Base-by-base conservation (phyloP, 92 coral and sea anemone genomes). In the Pocillopora meandrina region DNA sequence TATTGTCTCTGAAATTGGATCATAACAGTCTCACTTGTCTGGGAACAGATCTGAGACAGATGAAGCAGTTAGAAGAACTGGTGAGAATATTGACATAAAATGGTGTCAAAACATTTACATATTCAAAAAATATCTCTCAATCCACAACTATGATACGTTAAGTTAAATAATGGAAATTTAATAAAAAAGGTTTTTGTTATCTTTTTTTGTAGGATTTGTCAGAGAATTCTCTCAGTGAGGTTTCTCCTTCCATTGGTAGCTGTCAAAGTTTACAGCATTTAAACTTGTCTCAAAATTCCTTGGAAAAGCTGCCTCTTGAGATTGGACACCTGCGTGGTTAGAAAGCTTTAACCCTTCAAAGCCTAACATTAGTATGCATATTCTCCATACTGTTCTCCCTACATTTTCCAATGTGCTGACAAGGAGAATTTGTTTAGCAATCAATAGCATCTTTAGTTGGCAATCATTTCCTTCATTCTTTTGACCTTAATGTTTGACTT, bases 1-100 rank as follows among this genome's bases (percentile, higher is more conserved):
- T 97, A 86, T 92, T 85, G 14, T 85, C 95, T 47, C 80, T 97
- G 67, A 90, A 89, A 80, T 73, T 95, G 68, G 97, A 97, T 80
- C 98, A 97, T 84, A 97, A 97, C 79, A 75, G 82, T 65, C 89
- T 97, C 63, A 77, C 92, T n/a, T 79, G 77, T 19, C 68, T 94
- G 55, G 97, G 88, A 62, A 94, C 85, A 47, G 95, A 88, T 76
- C 78, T 97, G 23, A 95, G 95, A n/a, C 83, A 77, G 72, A 89
- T 97, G 74, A 75, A 42, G 33, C 89, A 87, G 16, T 92, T 97
- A 12, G 99, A 97, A 72, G 99, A 97, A 72, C 77, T 97, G 99
- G 99, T 97, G 65, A 56, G 89, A n/a, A 11, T 4, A 33, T 1
- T 47, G 4, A 7, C 8, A 2, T 42, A 3, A 42, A 42, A 42